Conservation (phyloP, 2,888 invertebrate genomes). For the Fissipunctia ypsillon region DNA sequence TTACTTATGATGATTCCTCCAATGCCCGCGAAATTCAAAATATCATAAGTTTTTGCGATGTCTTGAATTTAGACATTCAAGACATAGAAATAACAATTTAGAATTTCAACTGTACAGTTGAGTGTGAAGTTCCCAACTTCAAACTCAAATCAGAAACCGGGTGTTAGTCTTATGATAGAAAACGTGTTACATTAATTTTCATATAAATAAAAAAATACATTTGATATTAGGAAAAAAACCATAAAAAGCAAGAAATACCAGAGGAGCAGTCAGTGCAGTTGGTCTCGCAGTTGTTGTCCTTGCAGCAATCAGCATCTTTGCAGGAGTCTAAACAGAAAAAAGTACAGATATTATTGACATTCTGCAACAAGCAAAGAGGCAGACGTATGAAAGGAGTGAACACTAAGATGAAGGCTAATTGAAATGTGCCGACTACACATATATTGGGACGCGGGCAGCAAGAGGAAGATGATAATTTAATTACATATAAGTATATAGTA, state of each 20-base stretch:
- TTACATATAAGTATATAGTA: neutral
- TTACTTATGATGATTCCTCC: neutral
- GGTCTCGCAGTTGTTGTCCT: conserved; percentile 79
- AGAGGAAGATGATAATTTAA: neutral
- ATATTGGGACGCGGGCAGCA: neutral
- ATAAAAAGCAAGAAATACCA: conserved; percentile 63
- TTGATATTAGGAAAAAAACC: neutral
- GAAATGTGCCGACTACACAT: neutral
- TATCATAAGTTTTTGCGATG: neutral
- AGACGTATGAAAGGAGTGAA: neutral
- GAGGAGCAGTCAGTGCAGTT: conserved; percentile 80
- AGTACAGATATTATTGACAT: neutral
- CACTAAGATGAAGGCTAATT: neutral
- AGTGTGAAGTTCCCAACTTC: neutral
- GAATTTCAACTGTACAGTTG: no score
- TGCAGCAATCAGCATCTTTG: conserved; percentile 79
- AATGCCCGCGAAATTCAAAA: neutral
- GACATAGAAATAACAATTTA: no score
- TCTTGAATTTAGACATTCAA: no score
- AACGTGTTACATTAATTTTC: neutral
- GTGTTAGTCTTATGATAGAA: neutral
- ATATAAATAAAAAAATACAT: no score
- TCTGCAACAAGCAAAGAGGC: neutral
- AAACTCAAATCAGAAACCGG: neutral
- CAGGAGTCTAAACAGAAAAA: conserved; percentile 76